A percentile compares a stretch with the other conserved stretches of the same genome.
These are phyloP conservation scores for Aspidiotus rigidus DNA, from an alignment of 2,888 invertebrate species.

Conservation along the genomic window DNA sequence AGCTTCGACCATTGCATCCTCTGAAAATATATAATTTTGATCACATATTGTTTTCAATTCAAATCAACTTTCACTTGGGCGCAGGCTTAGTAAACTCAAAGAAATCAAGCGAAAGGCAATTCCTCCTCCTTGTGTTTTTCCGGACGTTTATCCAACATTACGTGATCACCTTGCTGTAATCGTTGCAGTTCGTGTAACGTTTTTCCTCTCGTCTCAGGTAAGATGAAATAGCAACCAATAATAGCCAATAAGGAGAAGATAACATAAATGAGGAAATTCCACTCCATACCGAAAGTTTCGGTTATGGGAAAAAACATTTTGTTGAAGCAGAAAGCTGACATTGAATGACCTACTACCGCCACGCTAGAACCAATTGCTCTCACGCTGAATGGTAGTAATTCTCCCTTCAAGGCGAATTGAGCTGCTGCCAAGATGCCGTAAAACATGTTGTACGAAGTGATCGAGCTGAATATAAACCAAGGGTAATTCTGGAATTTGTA, in stretches of 20 bases:
- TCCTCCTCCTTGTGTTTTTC: too few relatives aligned
- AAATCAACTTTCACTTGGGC: too few relatives aligned
- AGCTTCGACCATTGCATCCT: too few relatives aligned
- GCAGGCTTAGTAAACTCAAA: too few relatives aligned
- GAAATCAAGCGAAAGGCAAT: too few relatives aligned
- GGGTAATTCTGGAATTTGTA: neutral
- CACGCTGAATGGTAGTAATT: neutral
- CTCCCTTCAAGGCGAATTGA: neutral
- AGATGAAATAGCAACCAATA: neutral
- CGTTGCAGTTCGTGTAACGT: neutral
- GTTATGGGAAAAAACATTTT: neutral
- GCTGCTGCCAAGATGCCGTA: neutral
- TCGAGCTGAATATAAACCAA: neutral
- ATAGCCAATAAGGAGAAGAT: neutral
- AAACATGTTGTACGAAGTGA: neutral
- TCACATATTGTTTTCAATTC: too few relatives aligned
- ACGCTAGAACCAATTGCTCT: neutral
- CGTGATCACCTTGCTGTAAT: too few relatives aligned
- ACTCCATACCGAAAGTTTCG: neutral
- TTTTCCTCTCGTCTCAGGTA: constrained; percentile 2
- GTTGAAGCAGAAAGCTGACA: neutral
- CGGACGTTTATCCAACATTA: too few relatives aligned
- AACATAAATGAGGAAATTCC: neutral
- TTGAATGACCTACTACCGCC: neutral
- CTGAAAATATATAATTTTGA: too few relatives aligned